phyloP scores from a whole-genome alignment of 2,113 vertebrate species.

The Xiphias gladius region DNA sequence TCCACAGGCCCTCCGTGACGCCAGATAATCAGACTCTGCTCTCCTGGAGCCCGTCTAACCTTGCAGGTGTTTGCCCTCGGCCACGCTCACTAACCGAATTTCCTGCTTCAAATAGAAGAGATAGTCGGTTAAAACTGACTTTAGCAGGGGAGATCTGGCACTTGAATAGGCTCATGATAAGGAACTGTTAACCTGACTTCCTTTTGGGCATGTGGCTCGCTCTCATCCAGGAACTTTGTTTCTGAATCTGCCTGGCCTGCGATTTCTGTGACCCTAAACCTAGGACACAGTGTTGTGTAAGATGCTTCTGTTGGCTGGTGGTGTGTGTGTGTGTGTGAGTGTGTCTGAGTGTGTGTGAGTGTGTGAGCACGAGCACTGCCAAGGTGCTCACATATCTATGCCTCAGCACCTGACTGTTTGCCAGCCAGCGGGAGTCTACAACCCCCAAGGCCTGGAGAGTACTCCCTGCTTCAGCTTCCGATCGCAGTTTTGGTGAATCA shows the following conservation, averaged over 20 bases:
- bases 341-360: not conserved
- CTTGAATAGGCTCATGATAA: not conserved
- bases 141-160: not conserved
- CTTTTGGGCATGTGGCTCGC: not conserved
- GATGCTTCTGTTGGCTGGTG: constrained; percentile 13
- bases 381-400: constrained; percentile 65
- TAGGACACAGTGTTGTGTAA: constrained; percentile 2
- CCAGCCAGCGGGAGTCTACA: constrained; percentile 31
- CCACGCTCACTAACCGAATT: not conserved
- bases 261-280: constrained; percentile 21
- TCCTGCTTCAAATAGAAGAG: constrained; percentile 15
- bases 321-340: not conserved
- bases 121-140: not conserved
- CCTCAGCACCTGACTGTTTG: constrained; percentile 68
- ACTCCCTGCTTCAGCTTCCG: constrained; percentile 20
- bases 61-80: constrained; percentile 70
- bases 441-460: constrained; percentile 28
- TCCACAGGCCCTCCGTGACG: constrained; percentile 39
- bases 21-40: constrained; percentile 40
- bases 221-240: not conserved
- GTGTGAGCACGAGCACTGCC: constrained; percentile 17
- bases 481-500: constrained; percentile 50
- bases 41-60: constrained; percentile 51
- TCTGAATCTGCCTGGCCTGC: not conserved
- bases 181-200: constrained; percentile 34